Base-by-base conservation (phyloP, 2,113 vertebrate genomes). In the Eolophus roseicapilla region DNA sequence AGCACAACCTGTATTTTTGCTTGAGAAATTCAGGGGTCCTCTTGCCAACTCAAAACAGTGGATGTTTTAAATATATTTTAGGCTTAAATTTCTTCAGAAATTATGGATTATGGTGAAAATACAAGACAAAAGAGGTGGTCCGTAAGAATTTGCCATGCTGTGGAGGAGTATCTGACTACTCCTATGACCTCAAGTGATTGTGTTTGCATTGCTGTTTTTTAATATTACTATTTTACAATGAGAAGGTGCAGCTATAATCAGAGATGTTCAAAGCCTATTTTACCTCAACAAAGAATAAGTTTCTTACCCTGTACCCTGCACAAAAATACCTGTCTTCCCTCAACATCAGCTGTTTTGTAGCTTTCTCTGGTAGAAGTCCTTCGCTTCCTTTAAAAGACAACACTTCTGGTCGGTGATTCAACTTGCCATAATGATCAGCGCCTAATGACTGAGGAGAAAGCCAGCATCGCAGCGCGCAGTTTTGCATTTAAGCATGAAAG, bases 381-480 rank as follows among this genome's bases (percentile, higher is more conserved):
- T 28, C 13, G 16, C 17, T 65, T 55, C 5, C 19, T 55, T 27
- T 31, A 71, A 46, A 2, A 3, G 70, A 76, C 44, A 20, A 2
- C 39, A 12, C 31, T 70, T 85, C 49, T 28, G 14, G 31, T 49
- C 2, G 1, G 18, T 67, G 44, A 65, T 67, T 53, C 44, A 31
- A 41, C 60, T 33, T 62, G 21, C 24, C 25, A 3, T 77, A 39
- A 39, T 17, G 33, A 44, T 62, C 25, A 35, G n/a, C 31, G 35
- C 11, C 11, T 53, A 81, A 39, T n/a, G 57, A 53, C 25, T 29
- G 24, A 44, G 28, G 10, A 78, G 24, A 20, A 82, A 49, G 25
- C 20, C 29, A 24, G 29, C 11, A n/a, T 44, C 1, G 1, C 47
- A 62, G 41, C 1, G 0, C 46, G 16, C 6, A 11, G 5, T 41